Base-by-base conservation (phyloP, 2,797 vertebrate genomes). In the Brotula barbata region DNA sequence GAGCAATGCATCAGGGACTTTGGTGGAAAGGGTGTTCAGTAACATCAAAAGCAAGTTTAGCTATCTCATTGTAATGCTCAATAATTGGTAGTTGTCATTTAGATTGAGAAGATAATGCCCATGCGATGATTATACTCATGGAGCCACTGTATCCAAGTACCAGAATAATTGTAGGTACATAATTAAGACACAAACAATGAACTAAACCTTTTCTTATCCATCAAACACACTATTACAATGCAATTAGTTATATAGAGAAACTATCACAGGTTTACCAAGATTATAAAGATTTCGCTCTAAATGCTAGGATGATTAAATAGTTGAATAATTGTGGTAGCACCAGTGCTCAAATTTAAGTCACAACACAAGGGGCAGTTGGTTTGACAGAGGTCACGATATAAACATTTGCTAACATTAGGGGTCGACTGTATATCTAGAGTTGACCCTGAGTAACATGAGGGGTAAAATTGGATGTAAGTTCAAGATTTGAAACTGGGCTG, bases 391-490 rank as follows among this genome's bases (percentile, higher is more conserved):
- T 45, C 2, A 22, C 14, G 20, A 45, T 45, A 13, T 5, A 7
- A 11, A 49, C 6, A 16, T 34, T 20, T 7, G 31, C 49, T 52
- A 43, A 49, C n/a, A n/a, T n/a, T n/a, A n/a, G n/a, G n/a, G n/a
- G n/a, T n/a, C n/a, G n/a, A n/a, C n/a, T n/a, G n/a, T n/a, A n/a
- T n/a, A 39, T 60, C 46, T 33, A 16, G 44, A 25, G 31, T 7
- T 39, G 39, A 69, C 23, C 33, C 28, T 11, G 42, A 49, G 51
- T 51, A 43, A 56, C 7, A 44, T 55, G 41, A 39, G 47, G 58
- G 57, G 52, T 59, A 64, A 56, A 53, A 34, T 47, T 36, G 65
- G 56, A 57, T 41, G 23, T 13, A 62, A 7, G 6, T 40, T 42
- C 12, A 2, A 39, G 51, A 66, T 63, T 28, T 73, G 59, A 68